Conservation (phyloP, 2,797 vertebrate species). For the Emydoidea blandingii region DNA sequence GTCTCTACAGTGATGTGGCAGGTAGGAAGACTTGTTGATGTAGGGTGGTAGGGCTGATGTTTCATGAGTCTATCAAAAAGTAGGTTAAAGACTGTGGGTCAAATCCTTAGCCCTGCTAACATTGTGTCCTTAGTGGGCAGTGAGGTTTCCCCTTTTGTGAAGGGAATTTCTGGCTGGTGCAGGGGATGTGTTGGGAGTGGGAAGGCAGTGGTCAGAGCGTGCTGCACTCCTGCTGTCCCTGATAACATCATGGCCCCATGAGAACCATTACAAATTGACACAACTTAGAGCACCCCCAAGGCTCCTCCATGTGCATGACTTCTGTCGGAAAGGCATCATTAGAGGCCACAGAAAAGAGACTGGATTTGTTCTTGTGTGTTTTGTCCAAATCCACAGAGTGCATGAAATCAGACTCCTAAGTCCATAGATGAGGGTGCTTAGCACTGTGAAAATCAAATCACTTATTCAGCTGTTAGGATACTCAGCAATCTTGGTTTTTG, state of each 20-base stretch:
- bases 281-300: neutral
- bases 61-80: constrained; percentile 6
- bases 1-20: neutral
- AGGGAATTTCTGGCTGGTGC: rapidly evolving
- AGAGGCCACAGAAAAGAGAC: neutral
- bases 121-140: neutral
- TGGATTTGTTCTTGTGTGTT: neutral
- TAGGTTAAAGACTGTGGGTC: neutral
- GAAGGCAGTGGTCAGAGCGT: neutral
- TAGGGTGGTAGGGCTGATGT: neutral
- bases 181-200: neutral
- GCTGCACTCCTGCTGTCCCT: neutral
- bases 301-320: neutral
- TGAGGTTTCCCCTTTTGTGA: neutral
- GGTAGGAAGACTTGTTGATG: neutral
- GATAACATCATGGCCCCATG: neutral
- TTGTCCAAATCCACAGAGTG: rapidly evolving
- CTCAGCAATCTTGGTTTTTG: neutral
- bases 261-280: neutral
- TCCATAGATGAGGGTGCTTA: neutral
- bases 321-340: neutral
- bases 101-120: neutral
- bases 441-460: neutral
- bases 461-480: neutral
- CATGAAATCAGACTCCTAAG: neutral